phyloP scores from a whole-genome alignment of 2,797 vertebrate genomes.

The Paguma larvata region DNA sequence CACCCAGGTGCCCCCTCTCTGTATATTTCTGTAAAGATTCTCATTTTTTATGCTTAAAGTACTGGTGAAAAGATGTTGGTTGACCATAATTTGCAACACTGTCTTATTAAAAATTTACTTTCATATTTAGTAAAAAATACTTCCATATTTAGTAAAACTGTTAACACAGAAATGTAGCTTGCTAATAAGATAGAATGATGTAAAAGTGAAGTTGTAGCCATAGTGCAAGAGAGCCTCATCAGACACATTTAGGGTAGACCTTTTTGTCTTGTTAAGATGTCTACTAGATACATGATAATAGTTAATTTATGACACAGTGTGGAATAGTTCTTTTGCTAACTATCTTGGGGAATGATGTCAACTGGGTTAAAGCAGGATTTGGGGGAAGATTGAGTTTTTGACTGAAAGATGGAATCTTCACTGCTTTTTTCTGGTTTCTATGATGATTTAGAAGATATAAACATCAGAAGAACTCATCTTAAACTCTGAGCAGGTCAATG shows the following conservation, averaged over 20 bases:
- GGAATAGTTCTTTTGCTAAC: conserved; percentile 73
- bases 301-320: conserved; percentile 71
- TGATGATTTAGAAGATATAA: conserved; percentile 64
- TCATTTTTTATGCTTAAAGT: conserved; percentile 90
- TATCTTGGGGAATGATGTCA: conserved; percentile 67
- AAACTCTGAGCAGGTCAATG: conserved; percentile 78
- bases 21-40: conserved; percentile 92
- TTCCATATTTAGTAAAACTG: conserved; percentile 83
- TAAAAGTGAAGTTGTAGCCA: conserved; percentile 76
- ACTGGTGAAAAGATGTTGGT: conserved; percentile 89
- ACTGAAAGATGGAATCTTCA: conserved; percentile 78
- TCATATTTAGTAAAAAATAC: conserved; percentile 68
- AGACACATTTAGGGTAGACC: conserved; percentile 78
- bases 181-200: conserved; percentile 82
- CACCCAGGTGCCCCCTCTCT: conserved; percentile 83
- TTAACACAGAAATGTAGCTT: conserved; percentile 84
- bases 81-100: conserved; percentile 89
- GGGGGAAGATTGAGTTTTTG: conserved; percentile 63
- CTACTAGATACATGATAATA: conserved; percentile 63
- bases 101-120: conserved; percentile 86
- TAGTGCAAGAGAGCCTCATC: conserved; percentile 84
- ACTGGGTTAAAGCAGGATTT: conserved; percentile 62
- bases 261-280: conserved; percentile 65
- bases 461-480: conserved; percentile 65
- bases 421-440: conserved; percentile 79